Evolutionary conservation across 2,797 vertebrate genomes (phyloP).

Genomic region (Helicolenus hilgendorfi): DNA sequence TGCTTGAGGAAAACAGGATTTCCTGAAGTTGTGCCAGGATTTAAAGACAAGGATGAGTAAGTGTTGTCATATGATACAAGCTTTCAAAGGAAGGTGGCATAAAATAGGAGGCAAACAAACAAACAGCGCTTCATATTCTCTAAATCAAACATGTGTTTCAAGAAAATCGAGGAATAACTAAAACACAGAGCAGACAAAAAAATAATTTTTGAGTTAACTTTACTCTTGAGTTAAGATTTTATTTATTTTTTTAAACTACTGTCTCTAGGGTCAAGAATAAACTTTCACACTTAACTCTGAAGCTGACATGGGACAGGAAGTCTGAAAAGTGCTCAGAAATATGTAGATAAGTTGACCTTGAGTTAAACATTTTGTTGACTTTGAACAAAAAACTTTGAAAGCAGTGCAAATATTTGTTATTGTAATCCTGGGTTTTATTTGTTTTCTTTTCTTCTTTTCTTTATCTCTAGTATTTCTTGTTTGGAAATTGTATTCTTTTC

Average conservation of each 20-base stretch:
- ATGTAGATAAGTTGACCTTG: background rate
- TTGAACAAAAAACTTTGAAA: background rate
- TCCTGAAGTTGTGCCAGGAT: conserved; percentile 18
- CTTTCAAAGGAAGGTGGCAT: conserved; percentile 11
- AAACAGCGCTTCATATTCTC: background rate
- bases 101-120: background rate
- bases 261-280: background rate
- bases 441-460: no score
- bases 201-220: no score
- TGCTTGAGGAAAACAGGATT: conserved; percentile 43
- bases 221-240: background rate
- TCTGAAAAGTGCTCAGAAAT: background rate
- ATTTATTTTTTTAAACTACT: background rate
- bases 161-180: no score
- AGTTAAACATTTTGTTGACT: background rate
- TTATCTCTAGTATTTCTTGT: no score
- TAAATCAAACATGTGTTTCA: no score
- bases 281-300: background rate
- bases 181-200: no score
- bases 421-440: rapidly evolving
- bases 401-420: no score
- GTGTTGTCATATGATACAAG: background rate
- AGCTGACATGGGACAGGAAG: background rate
- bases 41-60: conserved; percentile 1
- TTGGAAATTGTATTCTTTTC: no score